These are phyloP conservation scores for Sebastes variabilis DNA, from an alignment of 2,797 vertebrate species.

Conservation along the genomic window DNA sequence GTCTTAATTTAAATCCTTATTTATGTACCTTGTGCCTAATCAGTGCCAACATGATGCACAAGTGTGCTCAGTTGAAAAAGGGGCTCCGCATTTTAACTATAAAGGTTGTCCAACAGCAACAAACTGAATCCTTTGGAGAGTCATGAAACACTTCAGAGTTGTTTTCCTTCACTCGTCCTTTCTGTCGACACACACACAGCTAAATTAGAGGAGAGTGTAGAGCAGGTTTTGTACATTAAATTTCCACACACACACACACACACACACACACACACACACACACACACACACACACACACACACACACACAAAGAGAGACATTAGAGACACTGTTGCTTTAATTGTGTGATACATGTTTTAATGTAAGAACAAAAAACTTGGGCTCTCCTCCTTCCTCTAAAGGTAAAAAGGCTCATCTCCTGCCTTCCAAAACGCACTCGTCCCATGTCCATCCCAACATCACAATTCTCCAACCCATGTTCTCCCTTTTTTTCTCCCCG, in stretches of 20 bases:
- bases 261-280: conserved; percentile 27
- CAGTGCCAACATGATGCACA: conserved; percentile 3
- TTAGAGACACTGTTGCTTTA: conserved; percentile 75
- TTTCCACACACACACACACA: not conserved
- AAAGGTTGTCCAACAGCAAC: conserved; percentile 38
- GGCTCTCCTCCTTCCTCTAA: conserved; percentile 79
- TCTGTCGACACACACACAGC: conserved; percentile 50
- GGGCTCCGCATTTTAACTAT: conserved; percentile 36
- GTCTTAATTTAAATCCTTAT: conserved; percentile 13
- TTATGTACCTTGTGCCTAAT: conserved; percentile 6
- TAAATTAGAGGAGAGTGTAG: conserved; percentile 68
- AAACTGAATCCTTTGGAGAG: conserved; percentile 37
- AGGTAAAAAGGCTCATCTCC: conserved; percentile 83
- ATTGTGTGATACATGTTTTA: conserved; percentile 75
- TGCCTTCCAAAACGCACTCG: conserved; percentile 75
- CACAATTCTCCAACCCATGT: conserved; percentile 87
- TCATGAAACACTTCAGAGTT: conserved; percentile 56
- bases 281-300: conserved; percentile 18
- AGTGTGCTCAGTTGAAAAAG: not conserved
- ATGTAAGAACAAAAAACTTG: conserved; percentile 79
- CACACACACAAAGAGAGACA: conserved; percentile 38
- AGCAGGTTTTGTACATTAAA: conserved; percentile 57
- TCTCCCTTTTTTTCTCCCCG: conserved; percentile 70
- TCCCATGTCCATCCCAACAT: conserved; percentile 89
- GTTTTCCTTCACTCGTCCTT: conserved; percentile 49